Conservation (phyloP, 2,888 invertebrate genomes). For the Dasysyrphus tricinctus region DNA sequence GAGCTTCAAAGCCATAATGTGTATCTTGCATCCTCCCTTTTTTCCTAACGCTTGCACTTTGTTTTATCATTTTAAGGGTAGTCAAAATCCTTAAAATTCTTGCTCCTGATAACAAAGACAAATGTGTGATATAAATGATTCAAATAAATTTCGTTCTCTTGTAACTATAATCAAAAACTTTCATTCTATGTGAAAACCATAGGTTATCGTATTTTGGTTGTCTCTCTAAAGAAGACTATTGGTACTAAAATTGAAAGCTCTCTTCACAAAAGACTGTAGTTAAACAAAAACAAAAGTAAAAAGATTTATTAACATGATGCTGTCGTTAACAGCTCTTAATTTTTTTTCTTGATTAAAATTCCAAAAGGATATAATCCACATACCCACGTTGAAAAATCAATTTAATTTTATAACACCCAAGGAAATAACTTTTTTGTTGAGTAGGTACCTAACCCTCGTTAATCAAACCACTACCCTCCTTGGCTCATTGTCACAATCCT, state of each 20-base stretch:
- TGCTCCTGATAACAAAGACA: too few relatives aligned
- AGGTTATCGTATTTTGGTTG: not conserved
- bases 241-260: not conserved
- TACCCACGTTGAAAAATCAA: conserved; percentile 24
- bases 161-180: too few relatives aligned
- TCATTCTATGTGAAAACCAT: too few relatives aligned
- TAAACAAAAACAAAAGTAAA: not conserved
- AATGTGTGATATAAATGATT: too few relatives aligned
- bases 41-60: too few relatives aligned
- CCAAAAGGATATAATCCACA: not conserved
- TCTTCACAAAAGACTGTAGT: not conserved
- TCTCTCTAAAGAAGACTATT: not conserved
- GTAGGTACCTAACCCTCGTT: not conserved
- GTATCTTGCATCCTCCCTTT: too few relatives aligned
- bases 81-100: too few relatives aligned
- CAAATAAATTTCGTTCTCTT: too few relatives aligned
- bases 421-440: conserved; percentile 23
- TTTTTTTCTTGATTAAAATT: not conserved
- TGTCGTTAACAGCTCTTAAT: not conserved
- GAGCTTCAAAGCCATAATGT: too few relatives aligned
- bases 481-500: conserved; percentile 40
- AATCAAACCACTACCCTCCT: conserved; percentile 25
- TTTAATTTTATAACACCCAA: conserved; percentile 3
- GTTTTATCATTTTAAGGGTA: too few relatives aligned
- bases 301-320: not conserved